phyloP scores from a whole-genome alignment of 35 echinoderm and acorn worm species.

The Lytechinus variegatus region DNA sequence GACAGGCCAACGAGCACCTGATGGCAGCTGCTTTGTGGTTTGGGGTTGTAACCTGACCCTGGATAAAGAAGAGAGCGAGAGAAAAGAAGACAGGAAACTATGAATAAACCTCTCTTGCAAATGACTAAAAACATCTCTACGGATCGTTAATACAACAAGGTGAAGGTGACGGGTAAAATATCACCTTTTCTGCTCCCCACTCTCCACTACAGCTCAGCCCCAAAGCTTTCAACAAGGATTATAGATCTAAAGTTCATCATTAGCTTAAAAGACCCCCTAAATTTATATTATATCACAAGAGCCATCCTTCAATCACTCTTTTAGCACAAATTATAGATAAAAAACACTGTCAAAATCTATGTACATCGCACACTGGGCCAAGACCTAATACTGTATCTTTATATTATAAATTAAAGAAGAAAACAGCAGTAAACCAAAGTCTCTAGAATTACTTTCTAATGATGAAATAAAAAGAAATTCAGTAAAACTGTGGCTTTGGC shows the following conservation, averaged over 20 bases:
- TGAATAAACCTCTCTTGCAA: conserved; percentile 27
- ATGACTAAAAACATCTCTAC: conserved; percentile 17
- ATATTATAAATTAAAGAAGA: too few species aligned
- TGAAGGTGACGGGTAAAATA: background rate
- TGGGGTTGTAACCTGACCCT: background rate
- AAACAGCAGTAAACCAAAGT: too few species aligned
- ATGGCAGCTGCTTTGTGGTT: background rate
- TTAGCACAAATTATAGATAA: too few species aligned
- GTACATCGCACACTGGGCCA: too few species aligned
- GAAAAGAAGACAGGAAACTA: conserved; percentile 37
- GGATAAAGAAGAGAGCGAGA: background rate
- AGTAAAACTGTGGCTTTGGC: too few species aligned
- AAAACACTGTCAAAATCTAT: too few species aligned
- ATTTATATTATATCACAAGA: too few species aligned
- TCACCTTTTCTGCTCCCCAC: background rate
- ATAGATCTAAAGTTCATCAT: background rate
- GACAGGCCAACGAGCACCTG: conserved; percentile 15
- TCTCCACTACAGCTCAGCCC: background rate
- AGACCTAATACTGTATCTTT: too few species aligned
- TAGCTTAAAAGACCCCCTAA: background rate
- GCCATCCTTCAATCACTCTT: too few species aligned
- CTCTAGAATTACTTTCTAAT: too few species aligned
- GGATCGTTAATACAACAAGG: background rate
- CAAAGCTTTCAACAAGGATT: too few species aligned
- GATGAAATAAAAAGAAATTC: too few species aligned